Evolutionary conservation across 2,113 vertebrate species (phyloP).

Genomic region (Penelope pileata): DNA sequence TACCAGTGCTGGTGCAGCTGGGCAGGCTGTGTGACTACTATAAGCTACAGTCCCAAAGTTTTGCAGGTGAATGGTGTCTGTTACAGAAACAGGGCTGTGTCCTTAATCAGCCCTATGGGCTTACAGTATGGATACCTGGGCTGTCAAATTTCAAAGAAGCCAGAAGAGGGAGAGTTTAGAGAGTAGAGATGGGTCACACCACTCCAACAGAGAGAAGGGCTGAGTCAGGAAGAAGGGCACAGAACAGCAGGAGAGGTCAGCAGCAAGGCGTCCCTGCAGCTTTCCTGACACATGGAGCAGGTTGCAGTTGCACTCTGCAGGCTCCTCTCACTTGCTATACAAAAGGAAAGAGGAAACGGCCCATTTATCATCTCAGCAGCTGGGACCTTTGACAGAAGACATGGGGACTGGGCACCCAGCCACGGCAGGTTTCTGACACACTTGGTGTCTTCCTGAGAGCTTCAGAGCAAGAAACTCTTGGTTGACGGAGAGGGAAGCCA

Average conservation of each 20-base stretch:
- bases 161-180: background rate
- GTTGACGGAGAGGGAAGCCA: background rate
- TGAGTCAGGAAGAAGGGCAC: background rate
- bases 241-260: background rate
- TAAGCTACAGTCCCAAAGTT: background rate
- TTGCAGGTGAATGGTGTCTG: background rate
- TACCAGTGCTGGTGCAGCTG: background rate
- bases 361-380: background rate
- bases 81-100: background rate
- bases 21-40: background rate
- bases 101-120: background rate
- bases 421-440: background rate
- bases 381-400: background rate
- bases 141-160: background rate
- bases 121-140: background rate
- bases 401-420: fast-evolving
- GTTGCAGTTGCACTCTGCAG: background rate
- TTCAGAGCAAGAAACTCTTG: background rate
- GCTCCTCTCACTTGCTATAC: background rate
- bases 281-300: background rate
- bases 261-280: background rate
- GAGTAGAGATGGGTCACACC: background rate
- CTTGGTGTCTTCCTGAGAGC: background rate
- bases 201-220: background rate
- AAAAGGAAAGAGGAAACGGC: background rate